Evolutionary conservation across 2,113 vertebrate genomes (phyloP).

Genomic region (Myanophis thanlyinensis): DNA sequence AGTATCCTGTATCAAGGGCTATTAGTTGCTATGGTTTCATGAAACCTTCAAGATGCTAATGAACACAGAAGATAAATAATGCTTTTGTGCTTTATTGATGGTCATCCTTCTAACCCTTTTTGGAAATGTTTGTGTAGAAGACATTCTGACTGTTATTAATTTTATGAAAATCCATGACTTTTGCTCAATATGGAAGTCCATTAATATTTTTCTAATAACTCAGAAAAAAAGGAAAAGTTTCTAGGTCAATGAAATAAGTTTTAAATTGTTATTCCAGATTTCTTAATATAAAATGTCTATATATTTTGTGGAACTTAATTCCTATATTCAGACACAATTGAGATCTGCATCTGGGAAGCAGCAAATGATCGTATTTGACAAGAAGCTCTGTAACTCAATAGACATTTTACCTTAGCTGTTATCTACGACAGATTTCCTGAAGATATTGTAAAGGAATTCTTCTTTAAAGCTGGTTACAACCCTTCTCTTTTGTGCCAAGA

Average conservation of each 20-base stretch:
- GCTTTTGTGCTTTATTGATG: not conserved
- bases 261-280: not conserved
- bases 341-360: not conserved
- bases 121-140: not conserved
- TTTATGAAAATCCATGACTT: not conserved
- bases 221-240: not conserved
- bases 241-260: not conserved
- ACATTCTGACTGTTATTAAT: too few species aligned
- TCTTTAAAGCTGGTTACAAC: not conserved
- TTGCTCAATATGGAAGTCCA: not conserved
- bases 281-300: not conserved
- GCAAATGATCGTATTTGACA: not conserved
- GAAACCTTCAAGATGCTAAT: not conserved
- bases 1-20: not conserved
- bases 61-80: not conserved
- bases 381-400: not conserved
- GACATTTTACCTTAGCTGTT: not conserved
- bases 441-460: not conserved
- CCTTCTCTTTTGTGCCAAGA: slow-evolving; percentile 25
- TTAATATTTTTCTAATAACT: not conserved
- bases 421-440: not conserved
- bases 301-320: not conserved
- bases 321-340: not conserved
- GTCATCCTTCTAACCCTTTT: not conserved
- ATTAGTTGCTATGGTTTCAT: not conserved